Base-by-base conservation (phyloP, 2,797 vertebrate species). In the Hypotaenidia okinawae region DNA sequence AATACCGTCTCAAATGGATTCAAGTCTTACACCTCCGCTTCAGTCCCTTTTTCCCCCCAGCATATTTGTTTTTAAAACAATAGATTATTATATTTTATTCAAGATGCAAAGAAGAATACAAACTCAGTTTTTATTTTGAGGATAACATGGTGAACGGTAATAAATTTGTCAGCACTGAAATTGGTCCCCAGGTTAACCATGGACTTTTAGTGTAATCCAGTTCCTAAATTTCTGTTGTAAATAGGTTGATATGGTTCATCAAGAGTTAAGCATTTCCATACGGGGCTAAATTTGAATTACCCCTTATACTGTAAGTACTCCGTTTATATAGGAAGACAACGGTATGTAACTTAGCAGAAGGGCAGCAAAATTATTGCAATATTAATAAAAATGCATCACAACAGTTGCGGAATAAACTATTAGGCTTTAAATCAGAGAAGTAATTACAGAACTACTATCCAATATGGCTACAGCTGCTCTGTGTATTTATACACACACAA, bases 361-460 rank as follows among this genome's bases (percentile, higher is more conserved):
- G 93, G 93, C 93, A 96, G 76, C 3, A 54, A 96, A 94, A 95
- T 35, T 84, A 96, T 84, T 97, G 83, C 95, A 97, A 96, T 98
- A 97, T 97, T 97, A 97, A 97, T 95, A 96, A 97, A 97, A 96
- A 97, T 95, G 90, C 93, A 96, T 95, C 84, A 84, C 91, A 97
- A 98, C 94, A 95, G 95, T 96, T 84, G 85, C 88, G 91, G 89
- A 95, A 94, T 95, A 97, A 93, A 93, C 94, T 90, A 93, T 96
- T 95, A 95, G 92, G 92, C 92, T 97, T 96, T 97, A 97, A 98
- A 97, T 97, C 97, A 97, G 91, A 94, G 91, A 75, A 87, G 93
- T 94, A 97, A 98, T 98, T 97, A 98, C 93, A 93, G 86, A 87
- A 81, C 95, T 95, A 97, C 96, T 98, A 97, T 95, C 96, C 93